These are phyloP conservation scores for Bos indicus DNA, from an alignment of 2,113 vertebrate genomes.

Conservation along the genomic window DNA sequence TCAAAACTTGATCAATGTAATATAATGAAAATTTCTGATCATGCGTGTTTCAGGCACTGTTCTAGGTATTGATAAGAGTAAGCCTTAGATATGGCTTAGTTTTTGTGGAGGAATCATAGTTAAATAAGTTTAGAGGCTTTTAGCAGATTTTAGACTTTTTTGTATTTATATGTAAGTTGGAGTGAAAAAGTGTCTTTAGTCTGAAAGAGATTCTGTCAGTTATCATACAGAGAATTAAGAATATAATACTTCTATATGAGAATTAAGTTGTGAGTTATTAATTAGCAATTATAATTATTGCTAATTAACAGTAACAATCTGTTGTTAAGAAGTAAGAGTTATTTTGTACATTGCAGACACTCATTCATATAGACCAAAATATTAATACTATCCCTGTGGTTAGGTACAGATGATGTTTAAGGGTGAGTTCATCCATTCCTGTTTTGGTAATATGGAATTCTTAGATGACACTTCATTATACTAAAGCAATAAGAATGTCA, in stretches of 20 bases:
- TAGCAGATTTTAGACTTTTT: neutral
- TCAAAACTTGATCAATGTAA: neutral
- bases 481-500: constrained; percentile 28
- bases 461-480: neutral
- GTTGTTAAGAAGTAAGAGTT: neutral
- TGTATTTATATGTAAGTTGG: neutral
- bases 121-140: neutral
- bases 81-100: neutral
- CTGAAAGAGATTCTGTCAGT: neutral
- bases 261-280: neutral
- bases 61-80: neutral
- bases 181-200: neutral
- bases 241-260: neutral
- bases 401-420: neutral
- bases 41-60: neutral
- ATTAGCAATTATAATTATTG: neutral
- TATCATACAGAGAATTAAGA: neutral
- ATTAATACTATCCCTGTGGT: neutral
- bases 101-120: neutral
- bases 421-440: neutral
- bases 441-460: neutral
- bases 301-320: neutral
- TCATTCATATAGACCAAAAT: constrained; percentile 6
- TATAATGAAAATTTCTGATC: neutral
- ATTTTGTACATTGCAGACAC: neutral